Conservation (phyloP, 2,888 invertebrate genomes). For the Dryobota labecula region DNA sequence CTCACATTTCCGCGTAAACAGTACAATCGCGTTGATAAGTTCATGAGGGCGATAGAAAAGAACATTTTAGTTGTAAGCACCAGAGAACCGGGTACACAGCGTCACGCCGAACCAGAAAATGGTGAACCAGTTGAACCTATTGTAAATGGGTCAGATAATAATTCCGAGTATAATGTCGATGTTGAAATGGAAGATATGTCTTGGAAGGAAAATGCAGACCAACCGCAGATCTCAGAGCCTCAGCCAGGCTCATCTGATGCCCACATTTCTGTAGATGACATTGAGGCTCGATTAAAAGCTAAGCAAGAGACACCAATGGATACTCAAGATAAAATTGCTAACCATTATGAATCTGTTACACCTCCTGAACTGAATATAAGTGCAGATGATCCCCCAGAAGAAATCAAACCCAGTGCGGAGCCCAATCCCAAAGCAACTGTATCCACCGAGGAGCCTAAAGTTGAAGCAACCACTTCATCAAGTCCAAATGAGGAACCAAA, state of each 20-base stretch:
- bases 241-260: constrained; percentile 85
- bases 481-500: constrained; percentile 68
- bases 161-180: constrained; percentile 89
- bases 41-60: constrained; percentile 99
- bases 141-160: constrained; percentile 91
- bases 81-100: constrained; percentile 92
- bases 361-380: constrained; percentile 78
- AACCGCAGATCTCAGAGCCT: constrained; percentile 78
- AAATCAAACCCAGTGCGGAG: constrained; percentile 66
- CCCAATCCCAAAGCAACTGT: constrained; percentile 62
- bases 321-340: constrained; percentile 75
- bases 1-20: constrained; percentile 97
- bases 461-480: constrained; percentile 60
- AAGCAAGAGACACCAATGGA: constrained; percentile 84
- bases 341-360: constrained; percentile 80
- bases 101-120: constrained; percentile 92
- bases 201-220: constrained; percentile 85
- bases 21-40: constrained; percentile 98
- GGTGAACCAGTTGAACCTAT: constrained; percentile 91
- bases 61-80: constrained; percentile 97
- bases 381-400: constrained; percentile 70
- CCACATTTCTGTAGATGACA: constrained; percentile 84
- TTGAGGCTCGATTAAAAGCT: constrained; percentile 85
- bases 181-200: constrained; percentile 90
- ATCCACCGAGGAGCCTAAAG: constrained; percentile 66